A percentile compares a stretch with the other conserved stretches of the same genome.
Evolutionary conservation across 2,888 invertebrate species (phyloP).

Genomic region (Drosophila formosana): DNA sequence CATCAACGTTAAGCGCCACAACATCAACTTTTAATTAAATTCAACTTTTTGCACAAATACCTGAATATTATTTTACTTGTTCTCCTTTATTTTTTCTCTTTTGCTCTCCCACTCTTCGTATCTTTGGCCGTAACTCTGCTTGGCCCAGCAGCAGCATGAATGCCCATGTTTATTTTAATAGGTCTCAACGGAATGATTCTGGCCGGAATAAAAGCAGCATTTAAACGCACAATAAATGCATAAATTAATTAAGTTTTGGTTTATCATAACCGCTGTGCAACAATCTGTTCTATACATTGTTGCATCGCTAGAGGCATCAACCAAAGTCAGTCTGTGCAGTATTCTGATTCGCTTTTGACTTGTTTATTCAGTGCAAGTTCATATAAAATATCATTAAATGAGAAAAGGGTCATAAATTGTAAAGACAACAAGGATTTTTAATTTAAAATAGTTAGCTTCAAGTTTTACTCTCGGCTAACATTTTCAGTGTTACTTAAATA

Average conservation of each 20-base stretch:
- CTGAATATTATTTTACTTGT: conserved; percentile 5
- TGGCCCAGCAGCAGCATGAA: not conserved
- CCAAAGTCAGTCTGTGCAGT: too few species aligned
- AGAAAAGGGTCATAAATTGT: too few species aligned
- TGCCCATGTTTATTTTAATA: conserved; percentile 22
- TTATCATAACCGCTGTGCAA: conserved; percentile 3
- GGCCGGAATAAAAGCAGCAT: not conserved
- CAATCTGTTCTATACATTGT: not conserved
- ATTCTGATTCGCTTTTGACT: too few species aligned
- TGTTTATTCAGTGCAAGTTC: too few species aligned
- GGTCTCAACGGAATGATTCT: conserved; percentile 18
- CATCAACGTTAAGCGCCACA: conserved; percentile 13
- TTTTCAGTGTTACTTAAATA: too few species aligned
- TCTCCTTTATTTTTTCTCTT: not conserved
- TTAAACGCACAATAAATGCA: conserved; percentile 11
- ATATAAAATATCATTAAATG: too few species aligned
- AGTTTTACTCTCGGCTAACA: too few species aligned
- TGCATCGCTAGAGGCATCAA: not conserved
- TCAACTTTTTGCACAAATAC: conserved; percentile 36
- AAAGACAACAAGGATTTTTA: too few species aligned
- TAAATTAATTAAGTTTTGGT: conserved; percentile 34
- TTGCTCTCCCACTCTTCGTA: not conserved
- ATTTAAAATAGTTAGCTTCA: too few species aligned
- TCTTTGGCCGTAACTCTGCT: not conserved
- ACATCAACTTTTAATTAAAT: conserved; percentile 44